Evolutionary conservation across 2,888 invertebrate species (phyloP).

Genomic region (Anthrax anthrax): DNA sequence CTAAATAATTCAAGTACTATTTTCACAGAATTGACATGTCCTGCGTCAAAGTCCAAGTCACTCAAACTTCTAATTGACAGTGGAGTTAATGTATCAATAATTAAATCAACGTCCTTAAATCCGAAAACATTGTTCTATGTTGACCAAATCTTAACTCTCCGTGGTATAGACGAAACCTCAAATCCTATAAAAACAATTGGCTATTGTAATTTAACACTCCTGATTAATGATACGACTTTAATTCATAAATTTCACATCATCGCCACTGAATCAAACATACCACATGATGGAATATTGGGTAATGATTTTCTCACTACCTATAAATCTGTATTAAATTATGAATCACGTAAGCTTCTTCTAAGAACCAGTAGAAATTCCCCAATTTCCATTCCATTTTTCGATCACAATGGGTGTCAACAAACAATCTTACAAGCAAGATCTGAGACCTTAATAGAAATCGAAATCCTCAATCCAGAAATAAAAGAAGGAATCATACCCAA

Average conservation of each 20-base stretch:
- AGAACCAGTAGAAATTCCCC: neutral
- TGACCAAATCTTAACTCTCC: neutral
- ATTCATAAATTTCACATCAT: neutral
- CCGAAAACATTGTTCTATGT: neutral
- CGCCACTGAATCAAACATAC: neutral
- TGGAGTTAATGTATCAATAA: neutral
- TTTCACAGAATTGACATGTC: neutral
- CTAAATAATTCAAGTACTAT: neutral
- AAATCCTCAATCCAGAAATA: no score
- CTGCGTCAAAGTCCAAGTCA: neutral
- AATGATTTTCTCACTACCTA: neutral
- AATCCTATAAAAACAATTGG: constrained; percentile 1
- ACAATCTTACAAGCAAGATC: no score
- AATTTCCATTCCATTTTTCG: no score
- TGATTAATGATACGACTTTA: neutral
- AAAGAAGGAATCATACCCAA: no score
- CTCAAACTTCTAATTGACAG: neutral
- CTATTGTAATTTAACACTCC: neutral
- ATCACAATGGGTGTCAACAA: no score
- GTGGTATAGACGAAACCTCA: neutral
- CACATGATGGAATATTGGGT: constrained; percentile 2
- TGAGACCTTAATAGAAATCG: no score
- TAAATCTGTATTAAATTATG: neutral
- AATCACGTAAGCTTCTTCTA: neutral
- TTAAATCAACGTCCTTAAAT: neutral